These are phyloP conservation scores for Ceyx margarethae DNA, from an alignment of 2,113 vertebrate genomes.

Conservation along the genomic window DNA sequence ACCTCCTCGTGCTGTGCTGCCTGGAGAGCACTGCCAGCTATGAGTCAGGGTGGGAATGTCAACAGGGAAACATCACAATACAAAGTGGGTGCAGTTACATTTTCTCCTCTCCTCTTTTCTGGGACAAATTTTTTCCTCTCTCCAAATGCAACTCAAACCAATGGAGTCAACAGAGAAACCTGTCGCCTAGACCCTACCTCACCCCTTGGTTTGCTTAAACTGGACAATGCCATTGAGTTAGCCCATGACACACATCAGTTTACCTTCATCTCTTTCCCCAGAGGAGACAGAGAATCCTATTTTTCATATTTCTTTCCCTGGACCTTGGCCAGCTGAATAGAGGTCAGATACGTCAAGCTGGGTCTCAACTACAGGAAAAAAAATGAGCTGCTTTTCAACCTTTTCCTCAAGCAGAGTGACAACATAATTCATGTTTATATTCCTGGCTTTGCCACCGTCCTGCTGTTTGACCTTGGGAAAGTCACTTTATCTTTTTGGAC, in stretches of 20 bases:
- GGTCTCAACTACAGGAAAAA: constrained; percentile 43
- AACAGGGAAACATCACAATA: neutral
- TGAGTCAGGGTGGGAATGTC: neutral
- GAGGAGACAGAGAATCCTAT: neutral
- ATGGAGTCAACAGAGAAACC: neutral
- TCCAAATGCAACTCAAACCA: neutral
- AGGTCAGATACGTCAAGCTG: constrained; percentile 33
- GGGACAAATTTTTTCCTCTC: neutral
- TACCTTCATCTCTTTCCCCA: neutral
- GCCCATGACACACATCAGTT: neutral
- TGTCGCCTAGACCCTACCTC: neutral
- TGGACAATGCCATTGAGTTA: neutral
- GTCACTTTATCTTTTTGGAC: constrained; percentile 29
- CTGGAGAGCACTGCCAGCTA: fast-evolving
- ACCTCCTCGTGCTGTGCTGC: fast-evolving
- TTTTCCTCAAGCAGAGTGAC: constrained; percentile 26
- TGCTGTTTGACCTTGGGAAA: constrained; percentile 52
- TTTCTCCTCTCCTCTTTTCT: neutral
- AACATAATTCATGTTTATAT: constrained; percentile 65
- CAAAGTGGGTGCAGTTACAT: neutral
- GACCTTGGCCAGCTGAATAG: constrained; percentile 39
- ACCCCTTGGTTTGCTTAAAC: neutral
- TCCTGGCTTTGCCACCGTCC: neutral
- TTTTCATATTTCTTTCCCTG: constrained; percentile 25
- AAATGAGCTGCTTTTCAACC: constrained; percentile 47